A percentile compares a stretch with the other conserved stretches of the same genome.
Conservation (phyloP, 1,140 invertebrate species). For the Halictus rubicundus region DNA sequence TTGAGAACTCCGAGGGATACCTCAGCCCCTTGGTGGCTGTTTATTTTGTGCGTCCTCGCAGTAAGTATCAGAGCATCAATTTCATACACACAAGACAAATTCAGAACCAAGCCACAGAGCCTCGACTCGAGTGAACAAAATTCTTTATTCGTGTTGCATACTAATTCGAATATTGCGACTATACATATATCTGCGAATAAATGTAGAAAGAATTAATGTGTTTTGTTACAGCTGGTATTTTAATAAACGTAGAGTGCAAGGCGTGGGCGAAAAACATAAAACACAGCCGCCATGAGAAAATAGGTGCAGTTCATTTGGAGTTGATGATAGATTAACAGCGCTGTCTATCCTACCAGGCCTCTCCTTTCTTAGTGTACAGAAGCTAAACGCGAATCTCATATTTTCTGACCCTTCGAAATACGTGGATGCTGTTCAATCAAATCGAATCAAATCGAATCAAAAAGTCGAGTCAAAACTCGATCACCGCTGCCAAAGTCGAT, state of each 20-base stretch:
- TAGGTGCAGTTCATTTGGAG: conserved; percentile 94
- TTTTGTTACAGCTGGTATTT: conserved; percentile 86
- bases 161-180: too few relatives aligned
- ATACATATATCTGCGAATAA: too few relatives aligned
- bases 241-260: conserved; percentile 94
- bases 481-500: conserved; percentile 21
- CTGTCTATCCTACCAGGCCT: conserved; percentile 8
- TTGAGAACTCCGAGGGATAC: conserved; percentile 90
- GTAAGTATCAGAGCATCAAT: conserved; percentile 81
- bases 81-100: not conserved
- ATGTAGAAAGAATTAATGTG: not conserved
- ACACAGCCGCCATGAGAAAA: conserved; percentile 88
- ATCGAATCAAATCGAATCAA: conserved; percentile 41
- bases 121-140: too few relatives aligned
- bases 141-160: too few relatives aligned
- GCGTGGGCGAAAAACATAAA: conserved; percentile 94
- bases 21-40: conserved; percentile 93
- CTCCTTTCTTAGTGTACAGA: conserved; percentile 32
- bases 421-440: conserved; percentile 29
- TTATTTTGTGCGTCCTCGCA: conserved; percentile 88
- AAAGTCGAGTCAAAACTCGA: conserved; percentile 26
- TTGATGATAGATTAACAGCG: conserved; percentile 89
- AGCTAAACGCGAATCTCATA: conserved; percentile 35
- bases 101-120: too few relatives aligned
- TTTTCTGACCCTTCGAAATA: conserved; percentile 37